phyloP scores from a whole-genome alignment of 1,140 invertebrate genomes.

The Dinoponera quadriceps region DNA sequence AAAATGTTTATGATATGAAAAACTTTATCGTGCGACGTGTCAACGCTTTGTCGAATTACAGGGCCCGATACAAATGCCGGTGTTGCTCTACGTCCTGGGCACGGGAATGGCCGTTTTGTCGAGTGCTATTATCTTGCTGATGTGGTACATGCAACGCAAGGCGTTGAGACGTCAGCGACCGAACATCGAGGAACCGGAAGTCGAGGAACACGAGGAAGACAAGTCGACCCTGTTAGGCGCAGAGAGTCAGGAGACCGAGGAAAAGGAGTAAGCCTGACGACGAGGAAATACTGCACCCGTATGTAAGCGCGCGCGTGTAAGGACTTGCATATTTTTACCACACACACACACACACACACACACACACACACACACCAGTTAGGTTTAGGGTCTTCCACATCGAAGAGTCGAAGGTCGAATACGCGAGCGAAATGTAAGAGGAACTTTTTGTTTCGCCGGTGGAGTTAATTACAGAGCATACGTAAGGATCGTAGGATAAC shows the following conservation, averaged over 20 bases:
- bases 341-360: conserved; percentile 25
- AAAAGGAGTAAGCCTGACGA: conserved; percentile 73
- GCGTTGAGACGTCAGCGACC: conserved; percentile 66
- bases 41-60: conserved; percentile 29
- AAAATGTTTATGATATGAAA: too few species aligned
- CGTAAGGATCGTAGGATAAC: not conserved
- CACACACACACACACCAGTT: not conserved
- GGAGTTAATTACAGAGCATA: conserved; percentile 3
- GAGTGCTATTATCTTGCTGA: conserved; percentile 57
- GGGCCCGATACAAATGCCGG: conserved; percentile 62
- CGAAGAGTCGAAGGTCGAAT: not conserved
- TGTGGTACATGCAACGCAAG: conserved; percentile 73
- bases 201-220: conserved; percentile 75
- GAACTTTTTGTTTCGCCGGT: not conserved
- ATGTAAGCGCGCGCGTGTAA: conserved; percentile 54
- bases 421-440: not conserved
- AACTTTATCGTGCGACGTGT: conserved; percentile 8
- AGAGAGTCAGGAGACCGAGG: conserved; percentile 75
- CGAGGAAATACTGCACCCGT: conserved; percentile 5
- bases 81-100: conserved; percentile 58
- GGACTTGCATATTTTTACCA: conserved; percentile 74
- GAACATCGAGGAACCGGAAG: conserved; percentile 74
- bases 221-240: conserved; percentile 78
- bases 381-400: conserved; percentile 53
- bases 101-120: conserved; percentile 56